Evolutionary conservation across 2,113 vertebrate genomes (phyloP), one percentile per base, ranked within the genome.

Genomic region (Daphoenositta chrysoptera): DNA sequence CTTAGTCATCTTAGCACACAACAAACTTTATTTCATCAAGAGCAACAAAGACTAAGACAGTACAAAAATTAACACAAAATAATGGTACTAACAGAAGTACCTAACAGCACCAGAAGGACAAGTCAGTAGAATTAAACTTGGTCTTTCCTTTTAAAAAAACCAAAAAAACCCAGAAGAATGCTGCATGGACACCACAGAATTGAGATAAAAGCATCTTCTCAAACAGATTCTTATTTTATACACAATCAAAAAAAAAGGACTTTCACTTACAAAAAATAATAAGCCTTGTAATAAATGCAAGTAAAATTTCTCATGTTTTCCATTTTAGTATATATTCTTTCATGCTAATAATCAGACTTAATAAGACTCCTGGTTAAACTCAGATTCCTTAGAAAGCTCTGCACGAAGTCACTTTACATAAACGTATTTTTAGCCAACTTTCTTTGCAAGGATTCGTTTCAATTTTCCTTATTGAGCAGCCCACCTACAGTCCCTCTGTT

Each of bases 181-280:
- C 4, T 31, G 63, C 24, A 78, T 1, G 2, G 6, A 58, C 12
- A 35, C 7, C 37, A 48, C 5, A 60, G 15, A 87, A 70, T 0
- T 64, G 22, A 89, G 23, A 70, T 0, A 66, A 7, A 86, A 76
- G 37, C 6, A 26, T 31, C 40, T 35, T 75, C 66, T 69, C 40
- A 72, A 68, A 30, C 8, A 45, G 7, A 37, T 44, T 40, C 40
- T 51, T 72, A 47, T 44, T 90, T 27, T 20, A 35, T 8, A 72
- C 7, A 47, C 16, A 50, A 58, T 30, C 13, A 76, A 83, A 82
- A 58, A n/a, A 56, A 20, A 65, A 56, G 24, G 20, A 40, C 12
- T 72, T 22, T 31, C 27, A 69, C 24, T 47, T 44, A n/a, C 5
- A 82, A 78, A 19, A 68, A 82, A 83, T 1, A 35, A 31, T 47